A percentile compares a stretch with the other conserved stretches of the same genome.
Evolutionary conservation across 2,797 vertebrate genomes (phyloP).

Genomic region (Selene dorsalis): DNA sequence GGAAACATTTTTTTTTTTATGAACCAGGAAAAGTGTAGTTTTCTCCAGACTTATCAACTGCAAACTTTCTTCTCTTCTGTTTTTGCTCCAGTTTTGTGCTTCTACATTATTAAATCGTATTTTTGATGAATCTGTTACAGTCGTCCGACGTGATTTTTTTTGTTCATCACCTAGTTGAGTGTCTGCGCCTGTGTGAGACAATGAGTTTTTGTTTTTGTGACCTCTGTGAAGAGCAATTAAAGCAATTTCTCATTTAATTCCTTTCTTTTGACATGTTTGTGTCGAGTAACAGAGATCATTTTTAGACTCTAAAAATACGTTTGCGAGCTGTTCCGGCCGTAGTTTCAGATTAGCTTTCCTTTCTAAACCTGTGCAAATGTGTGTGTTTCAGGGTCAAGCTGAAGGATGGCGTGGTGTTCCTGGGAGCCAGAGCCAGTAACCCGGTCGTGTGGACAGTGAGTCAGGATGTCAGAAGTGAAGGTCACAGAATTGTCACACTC

Average conservation of each 20-base stretch:
- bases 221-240: constrained; percentile 9
- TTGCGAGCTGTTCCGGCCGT: background rate
- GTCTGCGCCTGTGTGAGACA: background rate
- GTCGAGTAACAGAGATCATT: background rate
- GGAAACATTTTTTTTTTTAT: background rate
- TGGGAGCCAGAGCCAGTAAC: constrained; percentile 87
- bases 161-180: background rate
- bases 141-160: background rate
- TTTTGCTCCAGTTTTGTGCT: background rate
- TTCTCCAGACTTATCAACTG: background rate
- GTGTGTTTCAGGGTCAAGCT: constrained; percentile 89
- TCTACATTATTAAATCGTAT: constrained; percentile 2
- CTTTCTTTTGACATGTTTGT: constrained; percentile 18
- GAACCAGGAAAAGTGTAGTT: constrained; percentile 2
- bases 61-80: background rate
- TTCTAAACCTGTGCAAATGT: background rate
- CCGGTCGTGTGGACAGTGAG: constrained; percentile 90
- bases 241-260: background rate
- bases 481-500: constrained; percentile 88
- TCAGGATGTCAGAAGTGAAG: constrained; percentile 91
- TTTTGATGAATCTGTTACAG: background rate
- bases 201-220: constrained; percentile 30
- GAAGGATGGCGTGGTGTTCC: constrained; percentile 92
- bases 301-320: constrained; percentile 13
- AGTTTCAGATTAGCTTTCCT: background rate